Base-by-base conservation (phyloP, 2,888 invertebrate species). In the Liodrosophila aerea region DNA sequence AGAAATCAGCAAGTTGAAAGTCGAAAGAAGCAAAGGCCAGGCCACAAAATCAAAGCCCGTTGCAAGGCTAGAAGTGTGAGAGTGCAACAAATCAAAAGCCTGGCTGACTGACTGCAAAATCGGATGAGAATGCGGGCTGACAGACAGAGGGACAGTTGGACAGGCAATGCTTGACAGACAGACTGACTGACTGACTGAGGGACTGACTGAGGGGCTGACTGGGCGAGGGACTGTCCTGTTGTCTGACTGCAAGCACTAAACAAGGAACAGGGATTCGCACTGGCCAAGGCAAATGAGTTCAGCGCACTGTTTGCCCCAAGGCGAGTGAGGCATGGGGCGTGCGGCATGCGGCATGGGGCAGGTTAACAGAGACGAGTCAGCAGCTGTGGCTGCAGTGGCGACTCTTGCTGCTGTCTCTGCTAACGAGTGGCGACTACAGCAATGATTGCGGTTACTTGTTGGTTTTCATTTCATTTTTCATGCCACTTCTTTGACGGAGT, bases 391-490 rank as follows among this genome's bases (percentile, higher is more conserved):
- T 30, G 27, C 29, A 34, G 8, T 44, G 43, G 51, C 39, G 18
- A n/a, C 53, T 41, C 4, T 44, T 44, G 52, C 54, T 37, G 56
- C 36, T 33, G 49, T 53, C 51, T 52, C 56, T 69, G 61, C 80
- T 76, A 76, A 85, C 86, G 81, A 78, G 86, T 68, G 76, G 74
- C 72, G 80, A 78, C 80, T 70, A 54, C 47, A 72, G 77, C 77
- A 85, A 78, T 85, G 86, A 85, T 85, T 78, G 77, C 65, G 77
- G 77, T 78, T 78, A 72, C 77, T 78, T 85, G 63, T 80, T 64
- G 77, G 86, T 68, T 85, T 78, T 80, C 86, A 80, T 76, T 78
- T 78, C 73, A 85, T 78, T 78, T 85, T 83, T 80, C 86, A 67
- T 83, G 86, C 60, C 83, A 83, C 63, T 67, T 70, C 82, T 69